Base-by-base conservation (phyloP, 2,797 vertebrate genomes). In the Sebastolobus altivelis region DNA sequence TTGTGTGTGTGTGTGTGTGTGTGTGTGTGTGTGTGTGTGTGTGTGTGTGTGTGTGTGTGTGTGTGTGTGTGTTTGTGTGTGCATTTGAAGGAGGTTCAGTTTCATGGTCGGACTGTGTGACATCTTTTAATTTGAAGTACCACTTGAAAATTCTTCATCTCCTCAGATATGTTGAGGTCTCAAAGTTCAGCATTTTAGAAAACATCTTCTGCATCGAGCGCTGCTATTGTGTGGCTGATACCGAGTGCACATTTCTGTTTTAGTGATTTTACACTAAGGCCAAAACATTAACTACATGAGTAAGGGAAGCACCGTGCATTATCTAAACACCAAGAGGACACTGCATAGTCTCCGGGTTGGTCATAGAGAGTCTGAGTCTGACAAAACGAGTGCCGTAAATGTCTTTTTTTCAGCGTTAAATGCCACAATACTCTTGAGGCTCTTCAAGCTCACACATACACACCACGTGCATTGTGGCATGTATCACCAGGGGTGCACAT, bases 11-110 rank as follows among this genome's bases (percentile, higher is more conserved):
- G 38, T 12, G 33, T 35, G 7, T 6, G 31, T 33, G 6, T 33
- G 31, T 40, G 43, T 54, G n/a, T 72, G 77, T 77, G 20, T 66
- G 31, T 37, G 35, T 37, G 35, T 11, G 35, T 38, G 37, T 37
- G 37, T 38, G 11, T 38, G 37, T 40, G 40, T 43, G 38, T 43
- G 46, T 49, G 16, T 70, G 77, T 75, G 20, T 67, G 33, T 38
- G 38, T 20, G 22, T 40, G 40, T 43, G 38, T 43, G 46, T 49
- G 16, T 70, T 74, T 75, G 20, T 67, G 33, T 38, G 38, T 20
- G 22, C 9, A 37, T 27, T 0, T 54, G 22, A 55, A 79, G 22
- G 31, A 70, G n/a, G 55, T 31, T 78, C 13, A 8, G 16, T 55
- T 38, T 79, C 38, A 75, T 5, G 62, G 58, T 68, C 65, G 71